A percentile compares a stretch with the other conserved stretches of the same genome.
Conservation (phyloP, 2,888 invertebrate species). For the Chrysolina oricalcia region DNA sequence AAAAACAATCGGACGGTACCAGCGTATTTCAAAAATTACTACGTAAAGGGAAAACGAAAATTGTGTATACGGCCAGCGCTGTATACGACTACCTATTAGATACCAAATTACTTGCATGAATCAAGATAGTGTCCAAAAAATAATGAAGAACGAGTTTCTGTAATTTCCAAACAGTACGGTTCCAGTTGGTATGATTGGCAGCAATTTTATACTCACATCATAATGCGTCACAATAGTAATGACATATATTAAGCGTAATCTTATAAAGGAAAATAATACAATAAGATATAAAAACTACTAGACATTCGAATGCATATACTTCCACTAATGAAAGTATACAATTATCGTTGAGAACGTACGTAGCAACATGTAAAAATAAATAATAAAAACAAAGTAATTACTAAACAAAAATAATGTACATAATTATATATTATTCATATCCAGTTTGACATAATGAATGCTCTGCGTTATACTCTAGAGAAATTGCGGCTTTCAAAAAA, state of each 20-base stretch:
- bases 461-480: constrained; percentile 44
- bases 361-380: constrained; percentile 55
- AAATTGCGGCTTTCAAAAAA: constrained; percentile 35
- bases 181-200: constrained; percentile 22
- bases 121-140: not conserved
- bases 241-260: constrained; percentile 51
- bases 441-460: constrained; percentile 47
- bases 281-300: constrained; percentile 54
- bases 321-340: constrained; percentile 61
- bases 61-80: no score
- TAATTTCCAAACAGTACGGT: constrained; percentile 24
- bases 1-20: no score
- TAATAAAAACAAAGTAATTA: constrained; percentile 59
- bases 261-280: constrained; percentile 49
- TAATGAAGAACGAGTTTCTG: constrained; percentile 15
- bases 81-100: no score
- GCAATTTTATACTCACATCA: constrained; percentile 23
- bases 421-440: constrained; percentile 55
- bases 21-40: not conserved
- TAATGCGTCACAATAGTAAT: constrained; percentile 51
- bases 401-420: constrained; percentile 52
- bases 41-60: no score
- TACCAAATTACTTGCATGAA: not conserved
- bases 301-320: constrained; percentile 59
- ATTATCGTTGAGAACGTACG: constrained; percentile 57